Evolutionary conservation across 1,140 invertebrate genomes (phyloP).

Genomic region (Holotrichia oblita): DNA sequence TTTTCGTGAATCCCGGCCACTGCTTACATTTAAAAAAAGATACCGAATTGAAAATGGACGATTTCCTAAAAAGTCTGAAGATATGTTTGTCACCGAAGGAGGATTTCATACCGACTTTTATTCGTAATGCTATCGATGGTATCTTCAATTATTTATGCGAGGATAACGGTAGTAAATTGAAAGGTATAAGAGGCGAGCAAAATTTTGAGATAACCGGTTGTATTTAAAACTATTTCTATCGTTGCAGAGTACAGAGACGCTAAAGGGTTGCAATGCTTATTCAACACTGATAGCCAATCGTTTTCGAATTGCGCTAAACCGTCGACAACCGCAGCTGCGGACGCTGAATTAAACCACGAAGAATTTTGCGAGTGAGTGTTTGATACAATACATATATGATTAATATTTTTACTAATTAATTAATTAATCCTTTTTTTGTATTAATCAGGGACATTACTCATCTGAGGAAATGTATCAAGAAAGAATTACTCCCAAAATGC

Average conservation of each 20-base stretch:
- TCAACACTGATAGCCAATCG: background rate
- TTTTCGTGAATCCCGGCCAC: background rate
- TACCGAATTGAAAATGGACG: conserved; percentile 3
- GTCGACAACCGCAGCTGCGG: background rate
- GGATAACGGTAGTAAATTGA: background rate
- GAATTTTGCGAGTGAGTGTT: conserved; percentile 19
- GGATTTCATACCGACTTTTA: background rate
- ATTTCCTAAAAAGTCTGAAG: background rate
- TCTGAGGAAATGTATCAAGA: conserved; percentile 14
- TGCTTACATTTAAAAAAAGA: background rate
- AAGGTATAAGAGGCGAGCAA: background rate
- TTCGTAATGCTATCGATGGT: background rate
- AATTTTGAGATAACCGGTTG: background rate
- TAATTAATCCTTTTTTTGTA: background rate
- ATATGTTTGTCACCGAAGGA: background rate
- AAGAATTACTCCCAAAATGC: background rate
- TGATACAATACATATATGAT: background rate
- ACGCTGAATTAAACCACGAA: background rate
- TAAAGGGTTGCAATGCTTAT: conserved; percentile 1
- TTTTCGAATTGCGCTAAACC: background rate
- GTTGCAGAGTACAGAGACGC: background rate
- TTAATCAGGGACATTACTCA: background rate
- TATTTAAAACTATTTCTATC: background rate
- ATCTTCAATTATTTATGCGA: background rate
- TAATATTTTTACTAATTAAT: background rate